These are phyloP conservation scores for Diaperis boleti DNA, from an alignment of 2,888 invertebrate species.

Conservation along the genomic window DNA sequence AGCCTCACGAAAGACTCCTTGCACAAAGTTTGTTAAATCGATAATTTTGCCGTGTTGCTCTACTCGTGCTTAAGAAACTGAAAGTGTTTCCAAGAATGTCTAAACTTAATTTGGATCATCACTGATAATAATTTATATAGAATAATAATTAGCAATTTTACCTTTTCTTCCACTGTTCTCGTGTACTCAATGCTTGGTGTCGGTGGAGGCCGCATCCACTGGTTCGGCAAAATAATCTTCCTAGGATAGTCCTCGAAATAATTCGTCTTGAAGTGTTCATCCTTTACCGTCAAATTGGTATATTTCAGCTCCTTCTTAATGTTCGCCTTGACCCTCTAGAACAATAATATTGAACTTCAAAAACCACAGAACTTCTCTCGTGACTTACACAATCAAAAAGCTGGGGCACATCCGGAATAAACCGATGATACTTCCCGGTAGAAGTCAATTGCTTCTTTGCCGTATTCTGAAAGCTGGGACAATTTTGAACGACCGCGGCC, in stretches of 20 bases:
- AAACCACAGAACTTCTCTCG: neutral
- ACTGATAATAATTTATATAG: too few relatives aligned
- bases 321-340: constrained; percentile 31
- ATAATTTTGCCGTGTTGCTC: too few relatives aligned
- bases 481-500: constrained; percentile 16
- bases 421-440: constrained; percentile 35
- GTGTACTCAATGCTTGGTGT: neutral
- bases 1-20: too few relatives aligned
- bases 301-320: constrained; percentile 5
- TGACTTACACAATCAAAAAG: constrained; percentile 41
- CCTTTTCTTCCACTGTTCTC: constrained; percentile 1
- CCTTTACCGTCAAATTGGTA: constrained; percentile 12
- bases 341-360: constrained; percentile 1
- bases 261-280: constrained; percentile 7
- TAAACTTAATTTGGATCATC: too few relatives aligned
- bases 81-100: too few relatives aligned
- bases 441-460: constrained; percentile 40
- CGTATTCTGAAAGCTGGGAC: constrained; percentile 24
- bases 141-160: neutral
- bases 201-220: neutral
- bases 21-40: too few relatives aligned
- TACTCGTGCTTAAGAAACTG: too few relatives aligned
- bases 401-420: constrained; percentile 35
- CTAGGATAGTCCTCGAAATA: constrained; percentile 3
- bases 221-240: constrained; percentile 3